These are phyloP conservation scores for Meriones psammophilus DNA, from an alignment of 2,797 vertebrate genomes.

Conservation along the genomic window DNA sequence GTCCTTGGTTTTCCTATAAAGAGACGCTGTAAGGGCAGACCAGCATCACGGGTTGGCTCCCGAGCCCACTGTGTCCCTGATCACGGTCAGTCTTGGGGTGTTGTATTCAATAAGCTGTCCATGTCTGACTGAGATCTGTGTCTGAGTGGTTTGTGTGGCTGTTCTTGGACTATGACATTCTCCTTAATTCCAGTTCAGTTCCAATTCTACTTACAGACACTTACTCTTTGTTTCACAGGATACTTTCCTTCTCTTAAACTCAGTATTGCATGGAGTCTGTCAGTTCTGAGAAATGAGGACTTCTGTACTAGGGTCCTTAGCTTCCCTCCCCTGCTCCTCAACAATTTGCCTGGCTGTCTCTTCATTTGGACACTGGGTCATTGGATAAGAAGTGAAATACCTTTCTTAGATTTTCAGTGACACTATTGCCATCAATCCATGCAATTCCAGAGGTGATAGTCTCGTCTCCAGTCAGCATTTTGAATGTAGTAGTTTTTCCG, in stretches of 20 bases:
- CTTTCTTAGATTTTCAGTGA: slow-evolving; percentile 94
- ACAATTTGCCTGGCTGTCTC: neutral
- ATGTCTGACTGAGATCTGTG: too few relatives aligned
- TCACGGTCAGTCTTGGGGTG: too few relatives aligned
- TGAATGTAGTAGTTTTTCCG: slow-evolving; percentile 88
- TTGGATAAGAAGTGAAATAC: slow-evolving; percentile 83
- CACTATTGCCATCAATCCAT: slow-evolving; percentile 95
- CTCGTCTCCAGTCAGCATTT: slow-evolving; percentile 88
- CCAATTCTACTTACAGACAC: neutral
- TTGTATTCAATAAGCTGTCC: too few relatives aligned
- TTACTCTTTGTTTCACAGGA: neutral
- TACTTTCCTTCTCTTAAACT: neutral
- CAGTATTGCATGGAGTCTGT: neutral
- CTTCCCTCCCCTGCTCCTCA: neutral
- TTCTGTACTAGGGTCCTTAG: neutral
- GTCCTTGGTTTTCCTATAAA: too few relatives aligned
- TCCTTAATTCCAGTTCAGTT: neutral
- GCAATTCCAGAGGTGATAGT: slow-evolving; percentile 83
- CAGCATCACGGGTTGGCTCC: too few relatives aligned
- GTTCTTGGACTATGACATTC: too few relatives aligned
- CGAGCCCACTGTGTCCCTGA: too few relatives aligned
- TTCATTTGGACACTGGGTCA: neutral
- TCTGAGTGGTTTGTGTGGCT: too few relatives aligned
- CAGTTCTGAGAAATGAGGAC: slow-evolving; percentile 1
- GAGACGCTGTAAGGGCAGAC: too few relatives aligned